Evolutionary conservation across 2,797 vertebrate species (phyloP).

Genomic region (Remorina albescens): DNA sequence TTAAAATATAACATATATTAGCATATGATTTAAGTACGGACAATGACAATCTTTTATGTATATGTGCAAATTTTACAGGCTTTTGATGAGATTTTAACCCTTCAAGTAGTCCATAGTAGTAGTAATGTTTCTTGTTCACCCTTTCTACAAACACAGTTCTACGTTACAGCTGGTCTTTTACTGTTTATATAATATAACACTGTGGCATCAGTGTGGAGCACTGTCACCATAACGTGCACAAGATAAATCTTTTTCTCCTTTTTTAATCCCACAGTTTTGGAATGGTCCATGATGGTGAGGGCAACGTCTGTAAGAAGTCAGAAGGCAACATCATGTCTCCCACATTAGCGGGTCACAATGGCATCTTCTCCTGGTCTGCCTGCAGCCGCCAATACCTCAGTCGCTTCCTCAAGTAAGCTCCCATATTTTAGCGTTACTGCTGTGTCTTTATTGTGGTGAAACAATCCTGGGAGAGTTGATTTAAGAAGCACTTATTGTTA

Average conservation of each 20-base stretch:
- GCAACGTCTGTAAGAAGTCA: slow-evolving; percentile 93
- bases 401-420: slow-evolving; percentile 89
- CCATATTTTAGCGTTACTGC: neutral
- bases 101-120: neutral
- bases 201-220: neutral
- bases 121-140: neutral
- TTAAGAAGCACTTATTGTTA: slow-evolving; percentile 23
- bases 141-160: neutral
- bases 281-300: slow-evolving; percentile 95
- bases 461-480: slow-evolving; percentile 5
- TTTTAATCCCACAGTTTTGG: slow-evolving; percentile 85
- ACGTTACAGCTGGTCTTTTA: neutral
- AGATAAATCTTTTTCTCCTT: neutral
- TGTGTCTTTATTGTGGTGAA: slow-evolving; percentile 34
- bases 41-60: neutral
- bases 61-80: neutral
- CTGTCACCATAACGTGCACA: neutral
- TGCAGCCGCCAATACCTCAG: slow-evolving; percentile 94
- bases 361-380: slow-evolving; percentile 93
- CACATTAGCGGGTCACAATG: slow-evolving; percentile 91
- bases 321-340: slow-evolving; percentile 96
- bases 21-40: neutral
- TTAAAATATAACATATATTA: neutral
- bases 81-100: neutral
- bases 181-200: neutral